Evolutionary conservation across 2,113 vertebrate species (phyloP).

Genomic region (Phylloscopus whistleri): DNA sequence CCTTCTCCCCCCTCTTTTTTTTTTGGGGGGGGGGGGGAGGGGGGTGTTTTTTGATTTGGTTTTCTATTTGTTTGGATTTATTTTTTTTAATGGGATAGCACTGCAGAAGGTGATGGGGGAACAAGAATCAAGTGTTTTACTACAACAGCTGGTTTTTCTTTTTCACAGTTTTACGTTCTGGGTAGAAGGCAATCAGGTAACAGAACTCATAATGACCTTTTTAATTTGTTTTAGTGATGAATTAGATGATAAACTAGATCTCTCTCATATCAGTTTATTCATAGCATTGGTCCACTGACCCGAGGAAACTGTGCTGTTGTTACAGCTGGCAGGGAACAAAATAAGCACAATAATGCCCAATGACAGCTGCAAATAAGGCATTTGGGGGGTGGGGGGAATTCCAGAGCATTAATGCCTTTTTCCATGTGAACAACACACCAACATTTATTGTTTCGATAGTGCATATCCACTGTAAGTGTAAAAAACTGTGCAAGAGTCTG

Average conservation of each 20-base stretch:
- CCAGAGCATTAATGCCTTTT: background rate
- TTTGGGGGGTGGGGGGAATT: background rate
- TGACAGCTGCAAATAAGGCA: background rate
- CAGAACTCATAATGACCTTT: background rate
- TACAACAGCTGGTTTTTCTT: background rate
- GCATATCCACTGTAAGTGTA: background rate
- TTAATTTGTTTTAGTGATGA: background rate
- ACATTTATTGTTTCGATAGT: background rate
- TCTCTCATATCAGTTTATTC: background rate
- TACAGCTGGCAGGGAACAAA: background rate
- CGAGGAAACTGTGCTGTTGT: background rate
- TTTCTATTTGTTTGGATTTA: background rate
- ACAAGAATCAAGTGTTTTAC: background rate
- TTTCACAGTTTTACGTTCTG: background rate
- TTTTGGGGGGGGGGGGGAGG: too few species aligned
- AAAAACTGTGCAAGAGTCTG: background rate
- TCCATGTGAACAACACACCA: background rate
- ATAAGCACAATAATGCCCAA: background rate
- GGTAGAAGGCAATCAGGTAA: background rate
- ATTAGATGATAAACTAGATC: background rate
- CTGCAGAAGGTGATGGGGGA: background rate
- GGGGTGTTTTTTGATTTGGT: background rate
- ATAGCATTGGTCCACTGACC: background rate
- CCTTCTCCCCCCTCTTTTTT: fast-evolving
- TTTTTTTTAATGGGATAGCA: background rate